Conservation (phyloP, 2,888 invertebrate genomes). For the Scelioninae gen. 1 region DNA sequence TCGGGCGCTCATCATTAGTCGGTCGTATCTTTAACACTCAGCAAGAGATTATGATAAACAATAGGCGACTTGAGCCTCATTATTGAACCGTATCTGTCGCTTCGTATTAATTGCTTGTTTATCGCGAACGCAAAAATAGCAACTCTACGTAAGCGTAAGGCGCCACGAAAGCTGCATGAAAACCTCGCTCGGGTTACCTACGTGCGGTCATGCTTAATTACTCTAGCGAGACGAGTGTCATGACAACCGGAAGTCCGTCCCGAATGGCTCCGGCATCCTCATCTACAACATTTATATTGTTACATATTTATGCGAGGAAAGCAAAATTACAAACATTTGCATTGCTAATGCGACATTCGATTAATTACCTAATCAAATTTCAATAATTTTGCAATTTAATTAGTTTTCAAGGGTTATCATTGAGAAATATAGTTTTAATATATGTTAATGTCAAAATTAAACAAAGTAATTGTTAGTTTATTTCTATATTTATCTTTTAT, state of each 20-base stretch:
- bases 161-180: constrained; percentile 34
- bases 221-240: constrained; percentile 66
- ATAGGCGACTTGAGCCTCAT: constrained; percentile 42
- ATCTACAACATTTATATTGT: constrained; percentile 26
- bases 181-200: constrained; percentile 47
- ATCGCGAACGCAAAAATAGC: no score
- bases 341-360: background rate
- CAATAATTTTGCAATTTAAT: no score
- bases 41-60: constrained; percentile 52
- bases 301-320: constrained; percentile 4
- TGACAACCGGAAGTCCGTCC: constrained; percentile 63
- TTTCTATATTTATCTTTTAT: no score
- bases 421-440: no score
- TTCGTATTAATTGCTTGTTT: constrained; percentile 56
- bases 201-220: constrained; percentile 65
- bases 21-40: constrained; percentile 32
- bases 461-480: no score
- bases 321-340: background rate
- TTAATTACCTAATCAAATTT: no score
- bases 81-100: constrained; percentile 62
- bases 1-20: constrained; percentile 42
- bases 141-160: no score
- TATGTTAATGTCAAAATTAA: no score
- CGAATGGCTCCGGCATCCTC: constrained; percentile 57
- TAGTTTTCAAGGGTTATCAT: no score